These are phyloP conservation scores for Laterallus jamaicensis DNA, from an alignment of 2,113 vertebrate genomes.

Conservation along the genomic window DNA sequence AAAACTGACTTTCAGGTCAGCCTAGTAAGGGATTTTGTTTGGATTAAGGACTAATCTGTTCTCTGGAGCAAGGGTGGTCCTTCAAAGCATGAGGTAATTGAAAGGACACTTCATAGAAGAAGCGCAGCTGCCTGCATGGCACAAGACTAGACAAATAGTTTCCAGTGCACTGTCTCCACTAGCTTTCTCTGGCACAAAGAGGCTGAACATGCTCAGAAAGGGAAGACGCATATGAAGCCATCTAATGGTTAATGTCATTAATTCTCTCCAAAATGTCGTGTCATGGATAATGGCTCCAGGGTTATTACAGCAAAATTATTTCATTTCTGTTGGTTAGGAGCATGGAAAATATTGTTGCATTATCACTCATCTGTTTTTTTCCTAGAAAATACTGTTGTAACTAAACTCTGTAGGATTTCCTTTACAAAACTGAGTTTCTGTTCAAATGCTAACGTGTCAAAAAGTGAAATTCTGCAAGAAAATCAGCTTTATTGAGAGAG, in stretches of 20 bases:
- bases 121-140: slow-evolving; percentile 6
- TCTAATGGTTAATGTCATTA: slow-evolving; percentile 59
- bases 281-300: slow-evolving; percentile 53
- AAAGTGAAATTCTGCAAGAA: not conserved
- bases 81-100: slow-evolving; percentile 3
- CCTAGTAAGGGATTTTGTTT: slow-evolving; percentile 16
- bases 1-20: not conserved
- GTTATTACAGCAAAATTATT: slow-evolving; percentile 58
- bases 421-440: not conserved
- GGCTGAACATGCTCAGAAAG: not conserved
- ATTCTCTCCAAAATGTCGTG: slow-evolving; percentile 63
- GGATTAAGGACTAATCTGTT: not conserved
- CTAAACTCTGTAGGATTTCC: not conserved
- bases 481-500: not conserved
- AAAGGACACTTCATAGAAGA: not conserved
- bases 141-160: not conserved
- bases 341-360: slow-evolving; percentile 70
- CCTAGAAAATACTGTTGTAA: slow-evolving; percentile 35
- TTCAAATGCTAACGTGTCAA: not conserved
- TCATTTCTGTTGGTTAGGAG: slow-evolving; percentile 66
- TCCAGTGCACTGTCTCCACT: not conserved
- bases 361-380: slow-evolving; percentile 23
- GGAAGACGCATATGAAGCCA: not conserved
- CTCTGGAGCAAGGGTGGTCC: slow-evolving; percentile 16
- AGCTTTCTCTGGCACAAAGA: slow-evolving; percentile 9